Conservation (phyloP, 2,797 vertebrate species). For the Enteromius radiatus region DNA sequence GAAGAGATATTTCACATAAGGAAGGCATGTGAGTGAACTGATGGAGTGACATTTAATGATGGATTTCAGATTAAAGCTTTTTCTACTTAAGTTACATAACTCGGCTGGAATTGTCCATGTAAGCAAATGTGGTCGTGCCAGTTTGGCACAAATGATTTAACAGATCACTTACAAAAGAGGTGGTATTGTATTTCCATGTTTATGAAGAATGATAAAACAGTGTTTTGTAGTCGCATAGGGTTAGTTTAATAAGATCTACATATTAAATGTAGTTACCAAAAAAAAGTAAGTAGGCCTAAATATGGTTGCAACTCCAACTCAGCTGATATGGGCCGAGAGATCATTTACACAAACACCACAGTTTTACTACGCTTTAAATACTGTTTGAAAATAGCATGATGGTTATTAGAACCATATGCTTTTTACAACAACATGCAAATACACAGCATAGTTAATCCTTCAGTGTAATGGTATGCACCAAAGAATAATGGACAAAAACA, state of each 20-base stretch:
- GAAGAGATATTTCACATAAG: conserved; percentile 26
- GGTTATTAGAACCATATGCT: neutral
- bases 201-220: neutral
- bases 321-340: neutral
- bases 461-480: neutral
- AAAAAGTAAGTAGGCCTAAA: neutral
- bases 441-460: neutral
- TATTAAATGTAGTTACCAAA: neutral
- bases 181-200: neutral
- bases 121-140: conserved; percentile 1
- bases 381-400: neutral
- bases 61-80: conserved; percentile 28
- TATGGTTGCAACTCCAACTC: neutral
- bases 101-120: conserved; percentile 8
- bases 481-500: neutral
- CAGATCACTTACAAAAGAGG: neutral
- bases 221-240: neutral
- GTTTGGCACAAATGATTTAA: conserved; percentile 1
- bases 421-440: neutral
- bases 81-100: conserved; percentile 23
- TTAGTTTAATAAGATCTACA: neutral
- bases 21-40: neutral
- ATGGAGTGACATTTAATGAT: conserved; percentile 32
- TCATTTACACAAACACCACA: neutral
- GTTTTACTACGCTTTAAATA: neutral